Percentiles rank a stretch among this genome's conserved stretches.
Evolutionary conservation across 2,797 vertebrate species (phyloP).

Genomic region (Megalops cyprinoides): DNA sequence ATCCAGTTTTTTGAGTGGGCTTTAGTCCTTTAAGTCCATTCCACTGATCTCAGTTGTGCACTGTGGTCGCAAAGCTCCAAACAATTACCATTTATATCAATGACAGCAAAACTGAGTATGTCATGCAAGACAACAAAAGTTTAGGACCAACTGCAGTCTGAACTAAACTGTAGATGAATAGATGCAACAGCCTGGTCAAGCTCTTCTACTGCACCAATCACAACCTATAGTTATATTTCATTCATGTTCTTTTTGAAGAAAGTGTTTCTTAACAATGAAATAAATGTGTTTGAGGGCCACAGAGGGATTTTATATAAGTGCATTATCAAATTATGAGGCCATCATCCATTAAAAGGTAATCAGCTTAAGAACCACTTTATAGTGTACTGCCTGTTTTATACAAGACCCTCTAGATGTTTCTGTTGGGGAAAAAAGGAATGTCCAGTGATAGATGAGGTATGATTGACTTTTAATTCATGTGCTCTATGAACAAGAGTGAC

Average conservation of each 20-base stretch:
- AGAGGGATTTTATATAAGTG: conserved; percentile 46
- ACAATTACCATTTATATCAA: no score
- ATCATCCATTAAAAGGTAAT: no score
- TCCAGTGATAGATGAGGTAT: neutral
- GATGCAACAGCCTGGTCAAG: neutral
- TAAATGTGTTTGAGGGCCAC: neutral
- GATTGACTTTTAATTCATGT: no score
- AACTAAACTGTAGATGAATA: no score
- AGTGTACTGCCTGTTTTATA: conserved; percentile 3
- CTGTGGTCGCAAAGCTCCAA: no score
- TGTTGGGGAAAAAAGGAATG: neutral
- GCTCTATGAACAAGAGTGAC: no score
- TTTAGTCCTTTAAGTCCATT: no score
- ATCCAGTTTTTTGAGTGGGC: no score
- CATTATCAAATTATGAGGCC: conserved; percentile 65
- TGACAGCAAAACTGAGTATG: no score
- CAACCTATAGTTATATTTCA: conserved; percentile 45
- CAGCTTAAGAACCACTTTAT: conserved; percentile 4
- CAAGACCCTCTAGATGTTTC: neutral
- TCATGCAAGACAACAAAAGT: no score
- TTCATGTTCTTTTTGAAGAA: conserved; percentile 45
- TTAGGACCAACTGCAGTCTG: no score
- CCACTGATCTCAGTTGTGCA: no score
- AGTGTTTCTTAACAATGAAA: conserved; percentile 50
- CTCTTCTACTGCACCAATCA: neutral